Conservation (phyloP, 2,797 vertebrate species). For the Loris lydekkerianus region DNA sequence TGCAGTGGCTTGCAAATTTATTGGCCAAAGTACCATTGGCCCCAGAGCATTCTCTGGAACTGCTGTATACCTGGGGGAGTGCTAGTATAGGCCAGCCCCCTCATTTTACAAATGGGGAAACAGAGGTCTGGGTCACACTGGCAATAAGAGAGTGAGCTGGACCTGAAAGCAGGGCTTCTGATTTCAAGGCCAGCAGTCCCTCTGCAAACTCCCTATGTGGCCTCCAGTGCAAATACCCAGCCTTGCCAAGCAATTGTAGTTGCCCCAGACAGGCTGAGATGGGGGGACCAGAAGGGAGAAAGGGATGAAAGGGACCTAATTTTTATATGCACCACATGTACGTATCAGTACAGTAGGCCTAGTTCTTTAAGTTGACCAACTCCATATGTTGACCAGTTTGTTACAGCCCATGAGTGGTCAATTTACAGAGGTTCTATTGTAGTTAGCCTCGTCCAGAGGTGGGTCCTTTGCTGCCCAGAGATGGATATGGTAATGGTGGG, state of each 20-base stretch:
- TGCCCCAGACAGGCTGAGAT: neutral
- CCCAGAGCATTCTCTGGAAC: neutral
- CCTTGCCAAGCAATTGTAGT: neutral
- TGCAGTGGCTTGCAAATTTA: neutral
- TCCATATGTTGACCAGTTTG: too few species aligned
- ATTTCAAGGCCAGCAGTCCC: neutral
- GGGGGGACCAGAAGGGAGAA: neutral
- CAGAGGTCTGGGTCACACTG: neutral
- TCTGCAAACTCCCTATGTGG: fast-evolving
- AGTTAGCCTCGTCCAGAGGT: neutral
- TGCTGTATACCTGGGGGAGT: neutral
- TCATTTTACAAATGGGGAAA: neutral
- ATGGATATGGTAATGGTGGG: neutral
- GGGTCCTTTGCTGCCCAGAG: neutral
- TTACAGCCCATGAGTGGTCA: too few species aligned
- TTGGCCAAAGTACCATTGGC: neutral
- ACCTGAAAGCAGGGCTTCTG: neutral
- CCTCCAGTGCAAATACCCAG: neutral
- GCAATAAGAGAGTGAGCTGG: neutral
- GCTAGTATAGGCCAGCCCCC: neutral
- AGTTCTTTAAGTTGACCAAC: too few species aligned
- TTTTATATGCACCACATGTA: too few species aligned
- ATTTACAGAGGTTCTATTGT: neutral
- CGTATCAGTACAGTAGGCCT: too few species aligned
- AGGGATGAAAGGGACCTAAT: neutral